phyloP scores from a whole-genome alignment of 2,797 vertebrate species.

The Limnodromus scolopaceus region DNA sequence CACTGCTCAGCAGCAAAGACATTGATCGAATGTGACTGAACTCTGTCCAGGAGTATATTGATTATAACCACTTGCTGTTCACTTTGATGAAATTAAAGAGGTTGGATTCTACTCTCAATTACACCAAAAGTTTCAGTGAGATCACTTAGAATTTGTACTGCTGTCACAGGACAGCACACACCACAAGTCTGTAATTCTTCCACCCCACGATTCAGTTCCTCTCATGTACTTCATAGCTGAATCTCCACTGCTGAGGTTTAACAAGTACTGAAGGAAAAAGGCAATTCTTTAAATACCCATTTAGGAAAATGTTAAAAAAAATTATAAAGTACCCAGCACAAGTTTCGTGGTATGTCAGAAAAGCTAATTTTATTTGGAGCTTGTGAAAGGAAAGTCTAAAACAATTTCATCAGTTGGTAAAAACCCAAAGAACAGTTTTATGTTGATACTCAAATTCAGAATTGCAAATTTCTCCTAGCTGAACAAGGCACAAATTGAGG shows the following conservation, averaged over 20 bases:
- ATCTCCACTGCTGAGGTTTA: not conserved
- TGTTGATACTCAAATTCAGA: not conserved
- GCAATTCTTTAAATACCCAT: not conserved
- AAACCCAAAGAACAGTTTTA: not conserved
- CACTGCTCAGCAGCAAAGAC: not conserved
- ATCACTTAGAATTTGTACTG: not conserved
- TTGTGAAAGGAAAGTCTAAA: not conserved
- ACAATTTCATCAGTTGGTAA: not conserved
- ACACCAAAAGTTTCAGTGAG: not conserved
- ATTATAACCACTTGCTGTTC: not conserved
- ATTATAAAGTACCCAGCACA: not conserved
- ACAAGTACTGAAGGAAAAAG: not conserved
- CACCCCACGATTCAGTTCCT: not conserved
- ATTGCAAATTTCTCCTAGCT: not conserved
- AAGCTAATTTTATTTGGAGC: not conserved
- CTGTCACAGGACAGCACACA: not conserved
- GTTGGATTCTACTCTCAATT: not conserved
- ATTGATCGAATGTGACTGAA: not conserved
- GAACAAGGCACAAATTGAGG: not conserved
- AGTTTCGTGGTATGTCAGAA: not conserved
- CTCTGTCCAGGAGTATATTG: conserved; percentile 3
- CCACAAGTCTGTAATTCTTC: not conserved
- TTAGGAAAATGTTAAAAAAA: conserved; percentile 5
- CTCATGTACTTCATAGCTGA: not conserved
- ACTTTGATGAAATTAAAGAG: not conserved